phyloP scores from a whole-genome alignment of 2,113 vertebrate species.

The Percina caprodes region DNA sequence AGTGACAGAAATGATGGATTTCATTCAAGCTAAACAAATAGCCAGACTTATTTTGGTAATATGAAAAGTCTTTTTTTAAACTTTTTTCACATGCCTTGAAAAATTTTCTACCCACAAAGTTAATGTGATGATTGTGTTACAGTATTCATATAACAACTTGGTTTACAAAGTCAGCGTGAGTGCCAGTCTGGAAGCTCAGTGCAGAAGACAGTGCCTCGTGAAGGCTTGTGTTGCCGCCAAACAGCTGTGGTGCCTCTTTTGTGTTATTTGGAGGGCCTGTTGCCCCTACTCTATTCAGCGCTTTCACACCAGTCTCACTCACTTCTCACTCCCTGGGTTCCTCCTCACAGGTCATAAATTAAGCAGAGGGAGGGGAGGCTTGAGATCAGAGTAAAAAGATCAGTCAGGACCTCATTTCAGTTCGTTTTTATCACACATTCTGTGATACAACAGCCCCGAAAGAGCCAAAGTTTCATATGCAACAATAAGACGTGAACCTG shows the following conservation, averaged over 20 bases:
- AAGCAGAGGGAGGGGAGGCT: constrained; percentile 66
- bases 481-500: constrained; percentile 9
- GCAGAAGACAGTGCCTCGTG: constrained; percentile 61
- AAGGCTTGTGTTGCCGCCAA: constrained; percentile 74
- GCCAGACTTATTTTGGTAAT: not conserved
- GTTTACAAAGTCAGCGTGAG: constrained; percentile 65
- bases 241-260: constrained; percentile 80
- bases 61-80: constrained; percentile 9
- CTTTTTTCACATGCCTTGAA: constrained; percentile 13
- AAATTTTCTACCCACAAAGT: constrained; percentile 28
- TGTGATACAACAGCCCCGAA: constrained; percentile 31
- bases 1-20: not conserved
- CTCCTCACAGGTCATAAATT: constrained; percentile 85
- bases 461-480: constrained; percentile 25
- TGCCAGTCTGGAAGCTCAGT: constrained; percentile 58
- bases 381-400: constrained; percentile 76
- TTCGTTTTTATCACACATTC: constrained; percentile 65
- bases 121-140: constrained; percentile 48
- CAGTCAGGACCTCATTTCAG: constrained; percentile 76
- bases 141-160: constrained; percentile 41
- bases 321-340: constrained; percentile 84
- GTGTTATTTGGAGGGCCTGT: constrained; percentile 82
- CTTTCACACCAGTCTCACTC: constrained; percentile 85
- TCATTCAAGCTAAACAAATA: constrained; percentile 13
- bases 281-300: constrained; percentile 83